Conservation (phyloP, 2,113 vertebrate species). For the Vulpes vulpes region DNA sequence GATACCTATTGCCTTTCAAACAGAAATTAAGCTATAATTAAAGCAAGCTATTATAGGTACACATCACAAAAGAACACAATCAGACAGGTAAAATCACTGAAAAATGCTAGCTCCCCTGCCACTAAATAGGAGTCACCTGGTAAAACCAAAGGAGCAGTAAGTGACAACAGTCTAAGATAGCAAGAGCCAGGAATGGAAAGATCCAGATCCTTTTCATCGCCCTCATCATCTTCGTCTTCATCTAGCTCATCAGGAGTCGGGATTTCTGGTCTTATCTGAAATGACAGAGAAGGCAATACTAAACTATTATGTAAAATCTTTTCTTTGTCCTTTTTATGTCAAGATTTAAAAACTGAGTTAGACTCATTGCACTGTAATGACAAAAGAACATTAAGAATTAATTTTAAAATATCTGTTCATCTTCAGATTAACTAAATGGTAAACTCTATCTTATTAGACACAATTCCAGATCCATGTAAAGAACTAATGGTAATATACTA, state of each 20-base stretch:
- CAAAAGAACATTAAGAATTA: conserved; percentile 22
- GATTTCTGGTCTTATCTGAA: conserved; percentile 90
- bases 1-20: background rate
- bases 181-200: conserved; percentile 93
- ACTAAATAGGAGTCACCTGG: conserved; percentile 88
- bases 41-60: background rate
- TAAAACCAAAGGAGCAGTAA: conserved; percentile 88
- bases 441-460: conserved; percentile 36
- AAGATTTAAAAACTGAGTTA: background rate
- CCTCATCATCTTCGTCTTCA: conserved; percentile 86
- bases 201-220: conserved; percentile 86
- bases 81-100: background rate
- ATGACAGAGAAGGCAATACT: background rate
- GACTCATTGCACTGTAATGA: background rate
- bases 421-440: conserved; percentile 23
- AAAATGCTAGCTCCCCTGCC: background rate
- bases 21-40: conserved; percentile 15
- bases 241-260: conserved; percentile 83
- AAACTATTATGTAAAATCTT: background rate
- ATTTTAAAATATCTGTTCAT: background rate
- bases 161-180: conserved; percentile 92
- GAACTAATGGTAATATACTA: background rate
- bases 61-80: background rate
- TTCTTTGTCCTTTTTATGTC: background rate
- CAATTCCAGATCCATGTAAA: conserved; percentile 6